Conservation (phyloP, 2,888 invertebrate species). For the Diarsia mendica region DNA sequence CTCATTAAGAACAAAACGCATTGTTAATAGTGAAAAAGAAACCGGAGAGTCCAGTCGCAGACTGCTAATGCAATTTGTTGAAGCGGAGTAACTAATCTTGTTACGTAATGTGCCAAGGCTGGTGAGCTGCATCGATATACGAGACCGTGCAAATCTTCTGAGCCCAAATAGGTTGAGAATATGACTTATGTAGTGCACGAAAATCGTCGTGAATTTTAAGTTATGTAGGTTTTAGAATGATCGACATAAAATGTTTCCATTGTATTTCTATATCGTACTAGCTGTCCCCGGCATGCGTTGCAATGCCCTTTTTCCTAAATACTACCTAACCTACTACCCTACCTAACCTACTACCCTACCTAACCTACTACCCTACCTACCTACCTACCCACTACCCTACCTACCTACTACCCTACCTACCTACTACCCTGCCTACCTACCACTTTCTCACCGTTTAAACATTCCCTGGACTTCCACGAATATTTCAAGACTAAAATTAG, state of each 20-base stretch:
- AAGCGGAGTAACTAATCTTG: slow-evolving; percentile 52
- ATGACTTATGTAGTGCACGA: neutral
- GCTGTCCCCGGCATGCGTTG: no score
- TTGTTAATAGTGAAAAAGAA: slow-evolving; percentile 24
- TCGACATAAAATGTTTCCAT: neutral
- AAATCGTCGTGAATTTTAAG: neutral
- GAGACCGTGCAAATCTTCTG: slow-evolving; percentile 22
- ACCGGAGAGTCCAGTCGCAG: slow-evolving; percentile 15
- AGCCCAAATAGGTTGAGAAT: slow-evolving; percentile 13
- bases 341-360: no score
- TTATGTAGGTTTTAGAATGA: neutral
- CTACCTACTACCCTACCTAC: no score
- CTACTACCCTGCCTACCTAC: no score
- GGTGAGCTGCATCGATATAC: slow-evolving; percentile 16
- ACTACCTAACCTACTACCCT: no score
- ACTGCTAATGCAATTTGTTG: slow-evolving; percentile 59
- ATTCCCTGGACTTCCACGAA: no score
- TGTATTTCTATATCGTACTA: neutral
- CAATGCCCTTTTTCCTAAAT: no score
- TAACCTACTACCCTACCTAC: no score
- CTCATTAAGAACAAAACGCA: slow-evolving; percentile 10
- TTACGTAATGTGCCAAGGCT: slow-evolving; percentile 55
- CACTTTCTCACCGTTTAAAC: no score
- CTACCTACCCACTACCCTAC: no score
- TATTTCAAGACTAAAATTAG: no score